Percentiles rank a stretch among this genome's conserved stretches.
Conservation (phyloP, 2,797 vertebrate genomes). For the Brachymystax lenok region DNA sequence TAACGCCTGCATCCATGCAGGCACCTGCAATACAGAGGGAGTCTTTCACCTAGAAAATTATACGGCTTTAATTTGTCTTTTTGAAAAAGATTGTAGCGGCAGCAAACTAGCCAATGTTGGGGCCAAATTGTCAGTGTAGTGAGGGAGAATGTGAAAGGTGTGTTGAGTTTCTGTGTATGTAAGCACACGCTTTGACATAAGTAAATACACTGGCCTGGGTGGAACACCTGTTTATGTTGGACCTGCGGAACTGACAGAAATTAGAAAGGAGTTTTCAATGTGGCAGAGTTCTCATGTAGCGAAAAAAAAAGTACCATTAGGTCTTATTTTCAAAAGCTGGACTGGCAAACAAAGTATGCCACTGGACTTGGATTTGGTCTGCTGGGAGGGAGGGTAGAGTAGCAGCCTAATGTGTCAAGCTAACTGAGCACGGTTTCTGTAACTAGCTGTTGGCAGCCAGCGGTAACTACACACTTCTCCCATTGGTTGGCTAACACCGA, state of each 20-base stretch:
- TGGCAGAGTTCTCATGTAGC: constrained; percentile 54
- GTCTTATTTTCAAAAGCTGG: constrained; percentile 53
- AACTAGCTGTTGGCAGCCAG: constrained; percentile 48
- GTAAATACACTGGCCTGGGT: constrained; percentile 71
- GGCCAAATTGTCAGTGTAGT: constrained; percentile 63
- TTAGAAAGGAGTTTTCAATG: constrained; percentile 68
- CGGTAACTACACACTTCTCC: constrained; percentile 64
- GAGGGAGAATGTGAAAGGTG: constrained; percentile 70
- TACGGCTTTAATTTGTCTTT: constrained; percentile 72
- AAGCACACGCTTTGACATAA: constrained; percentile 71
- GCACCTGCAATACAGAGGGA: constrained; percentile 70
- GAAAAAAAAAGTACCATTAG: constrained; percentile 66
- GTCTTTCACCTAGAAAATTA: constrained; percentile 73
- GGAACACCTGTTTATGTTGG: constrained; percentile 78
- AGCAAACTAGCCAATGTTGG: constrained; percentile 40
- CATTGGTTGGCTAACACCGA: constrained; percentile 67
- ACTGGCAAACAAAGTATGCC: constrained; percentile 46
- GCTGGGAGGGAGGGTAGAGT: constrained; percentile 54
- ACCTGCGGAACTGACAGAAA: constrained; percentile 67
- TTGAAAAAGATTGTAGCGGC: constrained; percentile 64
- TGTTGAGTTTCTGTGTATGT: constrained; percentile 74
- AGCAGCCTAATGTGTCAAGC: constrained; percentile 64
- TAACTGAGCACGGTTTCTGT: constrained; percentile 60
- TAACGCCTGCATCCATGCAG: constrained; percentile 55
- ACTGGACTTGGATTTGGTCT: constrained; percentile 47